These are phyloP conservation scores for Euzetes globulus DNA, from an alignment of 2,888 invertebrate species.

Conservation along the genomic window DNA sequence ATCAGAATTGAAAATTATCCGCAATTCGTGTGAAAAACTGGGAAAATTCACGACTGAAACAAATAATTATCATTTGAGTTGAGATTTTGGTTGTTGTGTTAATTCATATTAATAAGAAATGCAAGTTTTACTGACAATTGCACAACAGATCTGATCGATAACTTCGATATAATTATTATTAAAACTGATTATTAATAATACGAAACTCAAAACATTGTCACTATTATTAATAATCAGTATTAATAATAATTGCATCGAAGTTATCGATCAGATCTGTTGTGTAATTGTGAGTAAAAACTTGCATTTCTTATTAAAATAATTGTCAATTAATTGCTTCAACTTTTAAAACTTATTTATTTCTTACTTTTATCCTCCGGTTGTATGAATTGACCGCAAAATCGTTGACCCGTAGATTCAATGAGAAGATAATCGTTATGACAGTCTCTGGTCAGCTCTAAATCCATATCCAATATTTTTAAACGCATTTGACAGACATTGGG, in stretches of 20 bases:
- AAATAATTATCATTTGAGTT: neutral
- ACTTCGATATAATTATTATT: no score
- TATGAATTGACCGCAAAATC: conserved; percentile 37
- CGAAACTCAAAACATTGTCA: no score
- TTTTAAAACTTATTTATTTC: neutral
- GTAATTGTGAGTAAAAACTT: no score
- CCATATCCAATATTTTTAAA: conserved; percentile 42
- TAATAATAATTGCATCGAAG: no score
- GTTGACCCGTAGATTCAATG: conserved; percentile 39
- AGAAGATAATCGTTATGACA: conserved; percentile 42
- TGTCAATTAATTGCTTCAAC: no score
- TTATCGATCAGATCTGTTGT: no score
- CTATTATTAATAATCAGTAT: no score
- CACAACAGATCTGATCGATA: no score
- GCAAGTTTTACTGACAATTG: no score
- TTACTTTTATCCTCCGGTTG: conserved; percentile 38
- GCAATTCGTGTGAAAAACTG: conserved; percentile 37
- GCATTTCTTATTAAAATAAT: no score
- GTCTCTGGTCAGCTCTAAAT: conserved; percentile 39
- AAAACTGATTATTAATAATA: no score
- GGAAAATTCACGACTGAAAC: conserved; percentile 39
- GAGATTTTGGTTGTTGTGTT: neutral
- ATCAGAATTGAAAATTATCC: conserved; percentile 42
- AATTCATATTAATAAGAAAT: no score
- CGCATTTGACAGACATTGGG: conserved; percentile 41